A percentile compares a stretch with the other conserved stretches of the same genome.
These are phyloP conservation scores for Tribolium castaneum DNA, from an alignment of 1,140 invertebrate species.

Conservation along the genomic window DNA sequence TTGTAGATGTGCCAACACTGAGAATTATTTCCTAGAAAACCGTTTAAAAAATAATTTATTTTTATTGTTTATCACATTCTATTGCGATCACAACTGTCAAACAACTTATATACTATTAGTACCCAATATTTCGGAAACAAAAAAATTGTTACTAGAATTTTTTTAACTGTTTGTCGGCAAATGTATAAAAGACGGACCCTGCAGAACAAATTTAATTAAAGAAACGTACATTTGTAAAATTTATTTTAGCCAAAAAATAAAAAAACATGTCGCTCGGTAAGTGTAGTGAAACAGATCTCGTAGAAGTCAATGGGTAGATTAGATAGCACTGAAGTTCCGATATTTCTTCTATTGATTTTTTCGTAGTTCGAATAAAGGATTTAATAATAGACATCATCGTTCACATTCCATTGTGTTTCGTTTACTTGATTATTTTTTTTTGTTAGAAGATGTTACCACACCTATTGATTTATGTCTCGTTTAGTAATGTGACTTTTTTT, in stretches of 20 bases:
- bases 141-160: no score
- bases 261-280: neutral
- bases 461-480: conserved; percentile 3
- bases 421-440: conserved; percentile 6
- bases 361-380: neutral
- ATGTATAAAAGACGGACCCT: no score
- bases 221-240: no score
- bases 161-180: no score
- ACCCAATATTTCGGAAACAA: no score
- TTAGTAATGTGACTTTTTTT: conserved; percentile 48
- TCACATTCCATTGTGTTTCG: conserved; percentile 11
- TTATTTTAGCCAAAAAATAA: neutral
- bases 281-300: neutral
- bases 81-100: no score
- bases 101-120: no score
- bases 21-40: no score
- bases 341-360: neutral
- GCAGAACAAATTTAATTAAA: no score
- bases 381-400: neutral
- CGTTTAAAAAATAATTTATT: no score
- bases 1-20: no score
- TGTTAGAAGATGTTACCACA: conserved; percentile 19
- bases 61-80: no score
- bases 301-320: neutral
- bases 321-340: neutral